phyloP scores from a whole-genome alignment of 2,888 invertebrate species.

The Antheraea assamensis region DNA sequence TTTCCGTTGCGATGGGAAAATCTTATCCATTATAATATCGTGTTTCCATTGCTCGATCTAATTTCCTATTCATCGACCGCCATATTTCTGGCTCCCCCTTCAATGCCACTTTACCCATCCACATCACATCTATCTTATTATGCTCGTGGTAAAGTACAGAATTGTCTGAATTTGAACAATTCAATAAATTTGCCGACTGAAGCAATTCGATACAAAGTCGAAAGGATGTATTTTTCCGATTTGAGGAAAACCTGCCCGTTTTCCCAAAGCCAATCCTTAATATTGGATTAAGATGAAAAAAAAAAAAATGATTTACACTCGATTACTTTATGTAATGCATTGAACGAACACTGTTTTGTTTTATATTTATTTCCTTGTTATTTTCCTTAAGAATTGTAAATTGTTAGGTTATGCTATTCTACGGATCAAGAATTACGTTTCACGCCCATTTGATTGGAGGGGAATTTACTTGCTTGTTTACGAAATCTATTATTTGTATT shows the following conservation, averaged over 20 bases:
- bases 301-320: conserved; percentile 60
- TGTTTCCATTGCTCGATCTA: conserved; percentile 60
- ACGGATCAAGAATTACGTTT: not conserved
- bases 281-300: conserved; percentile 62
- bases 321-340: conserved; percentile 56
- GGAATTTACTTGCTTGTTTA: not conserved
- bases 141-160: conserved; percentile 27
- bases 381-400: not conserved
- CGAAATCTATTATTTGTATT: not conserved
- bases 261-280: conserved; percentile 58
- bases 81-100: conserved; percentile 52
- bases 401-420: not conserved
- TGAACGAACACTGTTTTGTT: conserved; percentile 17
- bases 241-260: conserved; percentile 47
- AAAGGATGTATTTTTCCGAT: conserved; percentile 44
- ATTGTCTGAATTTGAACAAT: conserved; percentile 26
- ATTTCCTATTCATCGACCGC: conserved; percentile 69
- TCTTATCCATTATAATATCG: conserved; percentile 63
- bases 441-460: not conserved
- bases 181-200: conserved; percentile 37
- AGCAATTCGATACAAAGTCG: conserved; percentile 58
- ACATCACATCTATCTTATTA: conserved; percentile 31
- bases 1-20: conserved; percentile 46
- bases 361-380: not conserved
- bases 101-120: conserved; percentile 20